These are phyloP conservation scores for Zingel zingel DNA, from an alignment of 2,113 vertebrate genomes.

Conservation along the genomic window DNA sequence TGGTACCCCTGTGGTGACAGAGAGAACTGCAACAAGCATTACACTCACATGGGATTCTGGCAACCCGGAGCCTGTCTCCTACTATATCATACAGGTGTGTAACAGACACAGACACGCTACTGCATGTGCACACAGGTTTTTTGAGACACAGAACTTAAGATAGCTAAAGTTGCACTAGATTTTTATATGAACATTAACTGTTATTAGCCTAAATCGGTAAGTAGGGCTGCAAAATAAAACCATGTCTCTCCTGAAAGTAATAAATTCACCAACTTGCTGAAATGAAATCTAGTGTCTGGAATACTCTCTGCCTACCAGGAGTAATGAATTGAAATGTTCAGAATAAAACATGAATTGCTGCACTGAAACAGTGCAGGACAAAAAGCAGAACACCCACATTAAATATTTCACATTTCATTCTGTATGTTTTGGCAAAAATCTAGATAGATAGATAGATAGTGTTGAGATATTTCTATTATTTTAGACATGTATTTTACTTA, in stretches of 20 bases:
- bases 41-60: slow-evolving; percentile 99
- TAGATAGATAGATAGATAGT: too few relatives aligned
- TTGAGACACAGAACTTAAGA: background rate
- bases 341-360: slow-evolving; percentile 13
- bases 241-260: slow-evolving; percentile 18
- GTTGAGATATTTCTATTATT: too few relatives aligned
- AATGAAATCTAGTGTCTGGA: slow-evolving; percentile 26
- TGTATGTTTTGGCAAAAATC: background rate
- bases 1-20: slow-evolving; percentile 93
- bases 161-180: background rate
- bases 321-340: slow-evolving; percentile 16
- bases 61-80: slow-evolving; percentile 97
- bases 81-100: slow-evolving; percentile 90
- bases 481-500: too few relatives aligned
- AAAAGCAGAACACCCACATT: background rate
- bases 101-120: background rate
- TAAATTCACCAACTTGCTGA: slow-evolving; percentile 9
- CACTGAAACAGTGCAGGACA: background rate
- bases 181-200: slow-evolving; percentile 23
- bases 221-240: slow-evolving; percentile 29
- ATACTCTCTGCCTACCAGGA: slow-evolving; percentile 5
- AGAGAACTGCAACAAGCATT: slow-evolving; percentile 98
- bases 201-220: slow-evolving; percentile 25
- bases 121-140: background rate
- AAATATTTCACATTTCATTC: slow-evolving; percentile 5